A percentile compares a stretch with the other conserved stretches of the same genome.
These are phyloP conservation scores for Arion vulgaris DNA, from an alignment of 1,140 invertebrate species.

Conservation along the genomic window DNA sequence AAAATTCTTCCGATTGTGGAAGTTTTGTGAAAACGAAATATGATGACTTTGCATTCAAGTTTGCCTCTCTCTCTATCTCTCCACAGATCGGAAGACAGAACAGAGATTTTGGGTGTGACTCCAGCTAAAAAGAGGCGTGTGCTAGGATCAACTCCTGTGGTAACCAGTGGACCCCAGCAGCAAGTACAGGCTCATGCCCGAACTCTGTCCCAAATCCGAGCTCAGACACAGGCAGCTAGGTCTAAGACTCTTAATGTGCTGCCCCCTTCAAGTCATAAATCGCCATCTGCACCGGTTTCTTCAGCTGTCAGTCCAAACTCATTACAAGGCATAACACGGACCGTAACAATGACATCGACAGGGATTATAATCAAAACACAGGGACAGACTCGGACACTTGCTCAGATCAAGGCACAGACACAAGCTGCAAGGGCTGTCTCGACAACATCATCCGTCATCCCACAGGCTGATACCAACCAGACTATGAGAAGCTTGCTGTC, in stretches of 20 bases:
- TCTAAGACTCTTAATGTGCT: slow-evolving; percentile 27
- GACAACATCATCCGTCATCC: slow-evolving; percentile 13
- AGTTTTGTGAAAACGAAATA: too few relatives aligned
- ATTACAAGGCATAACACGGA: slow-evolving; percentile 33
- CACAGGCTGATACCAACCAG: slow-evolving; percentile 8
- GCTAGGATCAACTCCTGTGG: not conserved
- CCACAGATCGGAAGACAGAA: slow-evolving; percentile 34
- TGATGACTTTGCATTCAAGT: too few relatives aligned
- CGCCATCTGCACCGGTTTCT: slow-evolving; percentile 24
- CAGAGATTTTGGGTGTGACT: slow-evolving; percentile 33
- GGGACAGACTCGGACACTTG: slow-evolving; percentile 65
- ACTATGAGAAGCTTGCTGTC: slow-evolving; percentile 46
- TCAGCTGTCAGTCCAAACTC: not conserved
- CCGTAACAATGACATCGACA: slow-evolving; percentile 37
- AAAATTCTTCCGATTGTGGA: too few relatives aligned
- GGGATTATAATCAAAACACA: slow-evolving; percentile 44
- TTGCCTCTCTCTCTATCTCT: not conserved
- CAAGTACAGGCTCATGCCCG: slow-evolving; percentile 55
- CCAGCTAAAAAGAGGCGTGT: slow-evolving; percentile 45
- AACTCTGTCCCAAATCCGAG: slow-evolving; percentile 63
- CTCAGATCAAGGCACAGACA: slow-evolving; percentile 68
- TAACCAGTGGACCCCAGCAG: slow-evolving; percentile 35
- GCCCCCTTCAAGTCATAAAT: slow-evolving; percentile 17
- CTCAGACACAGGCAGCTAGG: slow-evolving; percentile 58
- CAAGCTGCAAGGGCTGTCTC: slow-evolving; percentile 54